Evolutionary conservation across 1,140 invertebrate species (phyloP).

Genomic region (Drosophila nigromelanica): DNA sequence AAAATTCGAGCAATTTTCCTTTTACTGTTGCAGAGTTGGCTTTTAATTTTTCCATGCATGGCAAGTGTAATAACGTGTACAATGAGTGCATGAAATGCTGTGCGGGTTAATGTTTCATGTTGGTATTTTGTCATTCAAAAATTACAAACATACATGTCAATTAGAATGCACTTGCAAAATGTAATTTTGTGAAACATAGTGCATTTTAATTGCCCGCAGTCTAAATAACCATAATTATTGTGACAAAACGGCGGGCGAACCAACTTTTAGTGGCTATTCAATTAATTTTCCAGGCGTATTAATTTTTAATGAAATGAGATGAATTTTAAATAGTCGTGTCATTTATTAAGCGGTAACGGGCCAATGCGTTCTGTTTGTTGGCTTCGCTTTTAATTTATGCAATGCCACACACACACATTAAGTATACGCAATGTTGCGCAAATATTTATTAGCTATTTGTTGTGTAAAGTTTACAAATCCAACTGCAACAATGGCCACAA

Average conservation of each 20-base stretch:
- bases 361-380: constrained; percentile 27
- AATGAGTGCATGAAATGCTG: constrained; percentile 42
- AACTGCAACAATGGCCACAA: constrained; percentile 21
- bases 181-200: constrained; percentile 17
- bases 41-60: constrained; percentile 64
- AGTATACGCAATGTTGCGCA: constrained; percentile 70
- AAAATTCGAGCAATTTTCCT: constrained; percentile 38
- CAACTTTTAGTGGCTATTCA: constrained; percentile 63
- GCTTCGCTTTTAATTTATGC: constrained; percentile 66
- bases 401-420: constrained; percentile 43
- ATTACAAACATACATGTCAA: constrained; percentile 42
- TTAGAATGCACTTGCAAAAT: constrained; percentile 36
- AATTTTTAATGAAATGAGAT: constrained; percentile 66
- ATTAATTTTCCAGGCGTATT: constrained; percentile 60
- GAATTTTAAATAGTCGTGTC: constrained; percentile 56
- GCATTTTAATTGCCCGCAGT: constrained; percentile 24
- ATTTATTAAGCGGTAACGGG: constrained; percentile 18
- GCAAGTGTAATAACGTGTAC: constrained; percentile 50
- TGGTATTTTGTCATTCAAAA: constrained; percentile 27
- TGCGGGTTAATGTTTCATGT: constrained; percentile 29
- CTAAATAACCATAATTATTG: constrained; percentile 69
- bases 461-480: constrained; percentile 30
- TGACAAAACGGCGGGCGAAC: constrained; percentile 16
- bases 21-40: constrained; percentile 40
- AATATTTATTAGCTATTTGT: constrained; percentile 71